Percentiles rank a stretch among this genome's conserved stretches.
Evolutionary conservation across 2,797 vertebrate genomes (phyloP).

Genomic region (Phataginus tricuspis): DNA sequence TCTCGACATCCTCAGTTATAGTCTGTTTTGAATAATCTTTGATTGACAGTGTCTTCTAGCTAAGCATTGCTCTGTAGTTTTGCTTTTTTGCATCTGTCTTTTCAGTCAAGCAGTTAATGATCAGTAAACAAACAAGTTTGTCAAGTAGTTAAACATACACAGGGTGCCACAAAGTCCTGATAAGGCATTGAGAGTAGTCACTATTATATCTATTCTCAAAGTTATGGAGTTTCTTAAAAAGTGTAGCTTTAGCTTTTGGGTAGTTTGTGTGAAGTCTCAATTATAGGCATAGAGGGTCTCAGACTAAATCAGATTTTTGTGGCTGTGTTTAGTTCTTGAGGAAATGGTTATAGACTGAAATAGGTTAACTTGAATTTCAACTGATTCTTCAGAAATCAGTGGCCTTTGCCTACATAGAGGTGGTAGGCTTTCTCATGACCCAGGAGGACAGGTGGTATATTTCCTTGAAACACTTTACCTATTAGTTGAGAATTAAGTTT

Average conservation of each 20-base stretch:
- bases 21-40: neutral
- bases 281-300: neutral
- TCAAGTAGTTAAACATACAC: conserved; percentile 41
- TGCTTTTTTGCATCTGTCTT: conserved; percentile 26
- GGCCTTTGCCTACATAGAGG: neutral
- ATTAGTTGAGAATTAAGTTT: conserved; percentile 23
- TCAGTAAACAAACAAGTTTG: conserved; percentile 59
- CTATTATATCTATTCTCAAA: conserved; percentile 11
- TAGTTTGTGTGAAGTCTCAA: neutral
- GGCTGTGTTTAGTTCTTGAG: conserved; percentile 17
- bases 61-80: conserved; percentile 30
- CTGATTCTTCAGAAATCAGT: neutral
- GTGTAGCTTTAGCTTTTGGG: neutral
- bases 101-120: conserved; percentile 25
- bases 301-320: conserved; percentile 38
- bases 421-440: conserved; percentile 6
- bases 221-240: conserved; percentile 42
- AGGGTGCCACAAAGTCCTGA: neutral
- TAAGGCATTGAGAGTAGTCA: conserved; percentile 28
- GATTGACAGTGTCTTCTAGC: neutral
- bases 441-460: neutral
- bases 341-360: neutral
- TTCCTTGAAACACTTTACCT: conserved; percentile 10
- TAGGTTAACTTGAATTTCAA: conserved; percentile 29
- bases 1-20: neutral